Evolutionary conservation across 2,113 vertebrate species (phyloP).

Genomic region (Phaethornis superciliosus): DNA sequence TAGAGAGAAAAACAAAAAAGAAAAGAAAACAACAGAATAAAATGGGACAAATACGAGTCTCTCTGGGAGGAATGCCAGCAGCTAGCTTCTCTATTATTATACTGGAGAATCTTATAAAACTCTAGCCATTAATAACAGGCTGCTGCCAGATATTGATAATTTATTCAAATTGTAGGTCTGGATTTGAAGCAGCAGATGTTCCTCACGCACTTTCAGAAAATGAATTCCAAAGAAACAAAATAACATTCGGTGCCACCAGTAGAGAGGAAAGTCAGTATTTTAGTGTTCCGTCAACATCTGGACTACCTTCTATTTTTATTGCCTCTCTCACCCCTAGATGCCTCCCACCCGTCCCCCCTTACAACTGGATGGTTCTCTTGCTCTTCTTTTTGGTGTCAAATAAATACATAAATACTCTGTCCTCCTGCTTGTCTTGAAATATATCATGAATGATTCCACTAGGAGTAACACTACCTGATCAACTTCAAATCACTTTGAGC

Average conservation of each 20-base stretch:
- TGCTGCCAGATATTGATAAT: constrained; percentile 79
- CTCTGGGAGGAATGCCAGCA: constrained; percentile 62
- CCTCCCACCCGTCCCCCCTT: not conserved
- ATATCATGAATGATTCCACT: not conserved
- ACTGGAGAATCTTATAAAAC: constrained; percentile 78
- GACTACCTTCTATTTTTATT: not conserved
- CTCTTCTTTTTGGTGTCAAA: not conserved
- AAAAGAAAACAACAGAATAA: constrained; percentile 10
- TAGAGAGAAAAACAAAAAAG: not conserved
- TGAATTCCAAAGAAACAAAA: constrained; percentile 71
- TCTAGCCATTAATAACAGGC: constrained; percentile 78
- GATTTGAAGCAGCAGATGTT: constrained; percentile 81
- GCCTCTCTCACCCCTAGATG: not conserved
- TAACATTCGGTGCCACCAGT: constrained; percentile 11
- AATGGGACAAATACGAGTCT: constrained; percentile 56
- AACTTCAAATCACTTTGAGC: not conserved
- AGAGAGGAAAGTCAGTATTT: constrained; percentile 26
- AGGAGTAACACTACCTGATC: not conserved
- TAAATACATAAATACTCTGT: not conserved
- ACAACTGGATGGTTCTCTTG: not conserved
- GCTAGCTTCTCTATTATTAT: constrained; percentile 70
- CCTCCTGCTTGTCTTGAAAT: not conserved
- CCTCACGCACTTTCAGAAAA: constrained; percentile 74
- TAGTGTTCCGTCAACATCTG: constrained; percentile 18
- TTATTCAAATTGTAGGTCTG: constrained; percentile 82